Base-by-base conservation (phyloP, 2,888 invertebrate species). In the Ectropis crepuscularia region DNA sequence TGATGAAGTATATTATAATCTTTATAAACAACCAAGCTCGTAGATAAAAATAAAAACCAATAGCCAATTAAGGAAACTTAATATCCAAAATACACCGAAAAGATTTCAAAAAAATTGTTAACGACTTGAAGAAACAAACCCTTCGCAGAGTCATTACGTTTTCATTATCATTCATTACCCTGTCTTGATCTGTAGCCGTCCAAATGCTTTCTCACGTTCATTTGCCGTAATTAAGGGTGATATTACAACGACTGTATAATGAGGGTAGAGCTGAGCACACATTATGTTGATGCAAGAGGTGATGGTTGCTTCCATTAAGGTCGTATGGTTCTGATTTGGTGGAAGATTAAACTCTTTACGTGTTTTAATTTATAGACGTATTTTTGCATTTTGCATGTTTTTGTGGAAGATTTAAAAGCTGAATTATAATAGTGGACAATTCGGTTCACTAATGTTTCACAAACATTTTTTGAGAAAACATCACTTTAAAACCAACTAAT, bases 91-190 rank as follows among this genome's bases (percentile, higher is more conserved):
- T 63, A 58, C 63, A 61, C 55, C 41, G 41, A 53, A 63, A 58
- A 45, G 64, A 66, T 70, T 70, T 57, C 55, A 36, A 50, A 57
- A 55, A 61, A 57, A 61, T 46, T 28, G 39, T 50, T 70, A 71
- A 73, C 65, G 72, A 72, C 65, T 66, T 59, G 63, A 68, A 68
- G 71, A 74, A 75, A 73, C 68, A 71, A 68, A 67, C 68, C 71
- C 70, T 70, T 68, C 70, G 57, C 65, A 43, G 57, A 66, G 54
- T 61, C 72, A 66, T 73, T 72, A 73, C 72, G 68, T 69, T 72
- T 73, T 71, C 71, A 72, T 75, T 76, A 72, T 69, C 67, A 63
- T 67, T 72, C 74, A 76, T 76, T 76, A 76, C 8, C 28, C 61
- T 39, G 58, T 63, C 55, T 63, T 60, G 64, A 55, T 64, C 50